A percentile compares a stretch with the other conserved stretches of the same genome.
These are phyloP conservation scores for Hozukius guyotensis DNA, from an alignment of 2,797 vertebrate genomes.

Conservation along the genomic window DNA sequence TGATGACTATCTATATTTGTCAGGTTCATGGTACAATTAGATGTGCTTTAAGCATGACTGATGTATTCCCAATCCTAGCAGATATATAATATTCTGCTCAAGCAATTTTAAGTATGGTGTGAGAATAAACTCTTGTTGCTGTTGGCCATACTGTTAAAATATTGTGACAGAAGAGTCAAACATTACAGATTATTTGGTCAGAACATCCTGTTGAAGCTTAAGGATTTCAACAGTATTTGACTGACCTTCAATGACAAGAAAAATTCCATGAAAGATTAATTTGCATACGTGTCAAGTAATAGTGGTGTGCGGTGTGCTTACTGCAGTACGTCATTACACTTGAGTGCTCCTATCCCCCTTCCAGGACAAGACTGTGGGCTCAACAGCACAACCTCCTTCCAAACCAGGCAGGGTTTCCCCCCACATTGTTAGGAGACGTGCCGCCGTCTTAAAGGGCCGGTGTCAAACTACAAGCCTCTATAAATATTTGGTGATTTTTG, in stretches of 20 bases:
- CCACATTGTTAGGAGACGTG: slow-evolving; percentile 41
- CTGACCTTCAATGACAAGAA: background rate
- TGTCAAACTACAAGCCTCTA: slow-evolving; percentile 70
- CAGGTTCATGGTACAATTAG: background rate
- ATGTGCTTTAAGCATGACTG: background rate
- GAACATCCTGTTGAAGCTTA: background rate
- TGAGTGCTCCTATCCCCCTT: slow-evolving; percentile 16
- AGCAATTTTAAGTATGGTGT: background rate
- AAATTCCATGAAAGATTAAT: slow-evolving; percentile 31
- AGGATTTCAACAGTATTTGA: background rate
- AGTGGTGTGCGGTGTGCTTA: slow-evolving; percentile 16
- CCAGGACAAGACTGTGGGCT: slow-evolving; percentile 55
- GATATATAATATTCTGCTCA: background rate
- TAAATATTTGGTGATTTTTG: slow-evolving; percentile 75
- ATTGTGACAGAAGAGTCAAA: slow-evolving; percentile 9
- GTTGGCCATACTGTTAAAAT: background rate
- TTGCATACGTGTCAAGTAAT: slow-evolving; percentile 45
- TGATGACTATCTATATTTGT: slow-evolving; percentile 10
- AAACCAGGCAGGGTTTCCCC: slow-evolving; percentile 50
- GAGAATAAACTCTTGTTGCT: background rate
- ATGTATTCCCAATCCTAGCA: background rate
- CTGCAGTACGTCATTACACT: slow-evolving; percentile 40
- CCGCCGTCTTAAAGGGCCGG: slow-evolving; percentile 56
- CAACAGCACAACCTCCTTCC: slow-evolving; percentile 47
- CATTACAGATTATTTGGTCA: background rate